Evolutionary conservation across 1,140 invertebrate species (phyloP).

Genomic region (Rhizoglyphus robini): DNA sequence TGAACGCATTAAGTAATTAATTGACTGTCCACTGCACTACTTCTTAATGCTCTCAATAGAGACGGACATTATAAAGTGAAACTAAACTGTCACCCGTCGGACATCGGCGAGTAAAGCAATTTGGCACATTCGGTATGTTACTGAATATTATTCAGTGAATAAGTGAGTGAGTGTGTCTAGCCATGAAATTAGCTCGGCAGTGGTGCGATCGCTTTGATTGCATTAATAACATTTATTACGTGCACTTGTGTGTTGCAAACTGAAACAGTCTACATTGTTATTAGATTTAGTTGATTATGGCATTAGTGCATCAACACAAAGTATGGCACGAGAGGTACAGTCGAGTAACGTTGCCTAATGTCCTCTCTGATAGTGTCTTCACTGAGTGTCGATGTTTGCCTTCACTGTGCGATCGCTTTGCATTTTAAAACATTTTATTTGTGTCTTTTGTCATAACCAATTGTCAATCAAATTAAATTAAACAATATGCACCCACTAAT

Average conservation of each 20-base stretch:
- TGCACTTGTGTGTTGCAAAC: neutral
- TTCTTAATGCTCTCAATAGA: neutral
- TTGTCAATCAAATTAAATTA: slow-evolving; percentile 15
- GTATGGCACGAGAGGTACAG: neutral
- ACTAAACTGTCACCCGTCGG: slow-evolving; percentile 4
- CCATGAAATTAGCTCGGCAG: too few species aligned
- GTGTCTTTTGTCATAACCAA: slow-evolving; percentile 1
- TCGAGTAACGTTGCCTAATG: neutral
- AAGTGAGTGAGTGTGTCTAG: neutral
- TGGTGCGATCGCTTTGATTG: too few species aligned
- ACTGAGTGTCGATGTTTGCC: too few species aligned
- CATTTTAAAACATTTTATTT: slow-evolving; percentile 14
- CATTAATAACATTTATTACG: too few species aligned
- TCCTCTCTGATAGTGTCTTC: too few species aligned
- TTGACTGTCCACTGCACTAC: neutral
- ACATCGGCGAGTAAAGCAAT: slow-evolving; percentile 6
- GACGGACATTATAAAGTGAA: neutral
- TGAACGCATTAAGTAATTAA: neutral
- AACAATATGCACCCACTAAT: slow-evolving; percentile 13
- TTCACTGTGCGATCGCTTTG: neutral
- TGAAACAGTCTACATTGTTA: slow-evolving; percentile 7
- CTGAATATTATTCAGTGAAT: neutral
- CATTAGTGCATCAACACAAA: neutral
- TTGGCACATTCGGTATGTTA: neutral
- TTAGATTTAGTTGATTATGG: neutral